Evolutionary conservation across 2,113 vertebrate genomes (phyloP).

Genomic region (Gymnarchus niloticus): DNA sequence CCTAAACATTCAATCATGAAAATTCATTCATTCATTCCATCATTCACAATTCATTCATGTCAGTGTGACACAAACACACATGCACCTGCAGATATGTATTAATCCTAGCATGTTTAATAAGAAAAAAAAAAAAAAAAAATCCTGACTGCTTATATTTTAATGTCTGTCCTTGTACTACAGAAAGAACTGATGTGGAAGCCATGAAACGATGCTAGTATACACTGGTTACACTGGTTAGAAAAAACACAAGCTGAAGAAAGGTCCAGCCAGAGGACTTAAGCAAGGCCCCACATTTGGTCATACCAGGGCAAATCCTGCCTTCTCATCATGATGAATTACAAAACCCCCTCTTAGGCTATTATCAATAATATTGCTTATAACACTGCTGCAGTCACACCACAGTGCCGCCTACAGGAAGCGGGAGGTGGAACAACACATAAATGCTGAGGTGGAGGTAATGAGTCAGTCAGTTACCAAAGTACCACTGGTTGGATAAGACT

Average conservation of each 20-base stretch:
- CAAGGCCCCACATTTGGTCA: not conserved
- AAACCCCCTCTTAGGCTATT: not conserved
- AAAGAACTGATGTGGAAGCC: not conserved
- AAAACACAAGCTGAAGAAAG: not conserved
- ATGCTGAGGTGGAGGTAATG: not conserved
- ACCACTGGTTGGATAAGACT: not conserved
- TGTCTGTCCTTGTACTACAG: not conserved
- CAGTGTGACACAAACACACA: not conserved
- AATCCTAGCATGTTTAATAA: not conserved
- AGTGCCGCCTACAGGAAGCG: not conserved
- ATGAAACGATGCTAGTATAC: not conserved
- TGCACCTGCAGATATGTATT: not conserved
- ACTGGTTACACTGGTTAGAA: not conserved
- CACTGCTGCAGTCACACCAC: not conserved
- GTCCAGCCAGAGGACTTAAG: not conserved
- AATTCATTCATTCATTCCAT: not conserved
- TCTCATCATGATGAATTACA: not conserved
- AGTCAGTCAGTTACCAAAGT: not conserved
- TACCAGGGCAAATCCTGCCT: not conserved
- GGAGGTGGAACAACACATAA: not conserved
- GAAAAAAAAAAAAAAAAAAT: not conserved
- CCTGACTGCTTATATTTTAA: conserved; percentile 6
- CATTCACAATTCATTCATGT: not conserved
- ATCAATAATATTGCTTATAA: conserved; percentile 8
- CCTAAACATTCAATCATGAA: not conserved